A percentile compares a stretch with the other conserved stretches of the same genome.
phyloP scores from a whole-genome alignment of 2,797 vertebrate genomes.

The Scleropages formosus region DNA sequence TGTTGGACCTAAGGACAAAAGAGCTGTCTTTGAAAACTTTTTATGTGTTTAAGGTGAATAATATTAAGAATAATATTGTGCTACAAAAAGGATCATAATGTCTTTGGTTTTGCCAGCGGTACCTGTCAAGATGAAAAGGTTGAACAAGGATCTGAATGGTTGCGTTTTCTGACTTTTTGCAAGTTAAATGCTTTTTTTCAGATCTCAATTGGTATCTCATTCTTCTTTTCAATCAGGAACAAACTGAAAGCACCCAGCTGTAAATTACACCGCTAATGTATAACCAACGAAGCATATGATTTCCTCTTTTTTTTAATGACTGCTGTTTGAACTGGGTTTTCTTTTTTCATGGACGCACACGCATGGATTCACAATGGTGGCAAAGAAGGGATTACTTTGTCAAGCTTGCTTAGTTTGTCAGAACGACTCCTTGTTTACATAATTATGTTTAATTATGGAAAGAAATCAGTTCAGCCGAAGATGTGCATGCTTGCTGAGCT shows the following conservation, averaged over 20 bases:
- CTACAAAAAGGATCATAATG: too few relatives aligned
- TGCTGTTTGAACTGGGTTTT: neutral
- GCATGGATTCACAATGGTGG: slow-evolving; percentile 7
- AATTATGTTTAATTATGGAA: slow-evolving; percentile 17
- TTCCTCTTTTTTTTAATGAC: neutral
- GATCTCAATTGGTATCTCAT: neutral
- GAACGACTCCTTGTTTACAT: slow-evolving; percentile 11
- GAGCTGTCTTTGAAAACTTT: too few relatives aligned
- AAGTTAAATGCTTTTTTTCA: too few relatives aligned
- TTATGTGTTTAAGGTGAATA: too few relatives aligned
- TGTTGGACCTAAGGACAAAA: too few relatives aligned
- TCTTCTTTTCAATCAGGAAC: slow-evolving; percentile 10
- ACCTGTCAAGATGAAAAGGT: too few relatives aligned
- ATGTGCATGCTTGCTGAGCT: neutral
- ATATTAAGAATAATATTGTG: too few relatives aligned
- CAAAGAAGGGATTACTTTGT: slow-evolving; percentile 11
- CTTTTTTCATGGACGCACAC: neutral
- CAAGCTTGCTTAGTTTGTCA: slow-evolving; percentile 3
- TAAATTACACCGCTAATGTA: slow-evolving; percentile 18
- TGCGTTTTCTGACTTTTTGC: too few relatives aligned
- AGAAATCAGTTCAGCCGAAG: neutral
- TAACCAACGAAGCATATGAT: slow-evolving; percentile 9
- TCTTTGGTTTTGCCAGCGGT: too few relatives aligned
- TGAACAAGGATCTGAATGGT: too few relatives aligned
- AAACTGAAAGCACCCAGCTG: slow-evolving; percentile 21